Base-by-base conservation (phyloP, 2,113 vertebrate species). In the Apistogramma diplotaenia region DNA sequence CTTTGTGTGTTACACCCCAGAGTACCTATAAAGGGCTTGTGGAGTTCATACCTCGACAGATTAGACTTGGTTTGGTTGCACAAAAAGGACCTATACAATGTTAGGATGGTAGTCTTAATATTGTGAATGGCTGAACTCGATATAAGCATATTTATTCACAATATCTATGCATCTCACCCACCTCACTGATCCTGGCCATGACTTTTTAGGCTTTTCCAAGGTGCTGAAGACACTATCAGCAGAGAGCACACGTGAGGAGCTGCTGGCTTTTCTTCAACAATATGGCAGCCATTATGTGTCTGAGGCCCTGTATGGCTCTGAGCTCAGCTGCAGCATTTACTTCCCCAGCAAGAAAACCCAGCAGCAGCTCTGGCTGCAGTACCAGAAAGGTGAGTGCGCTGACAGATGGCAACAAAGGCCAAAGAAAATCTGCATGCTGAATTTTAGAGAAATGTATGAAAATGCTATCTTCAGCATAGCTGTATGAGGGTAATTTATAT, bases 351-450 rank as follows among this genome's bases (percentile, higher is more conserved):
- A 99, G 95, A 99, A 98, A 92, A 95, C 97, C 29, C 98, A 99
- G 95, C 98, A 99, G 95, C 98, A 99, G 93, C 97, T 99, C 62
- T 99, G 98, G 98, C 96, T 99, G 18, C 98, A 99, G 95, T 99
- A 99, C 87, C 98, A 99, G 95, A 99, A 99, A 98, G 98, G 98
- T 99, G 94, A 96, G 96, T 33, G 5, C 33, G 21, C 72, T 16
- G 29, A 71, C 43, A 56, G 19, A 58, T 49, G 27, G 23, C 62
- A 70, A 70, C 11, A 29, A 70, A 49, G 5, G 8, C n/a, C 43
- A 60, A 21, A 29, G 3, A 49, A 56, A 8, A 33, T 21, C 18
- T 25, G 49, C 56, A 21, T 77, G 15, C 23, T 67, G 61, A 67
- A 67, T 67, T 65, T 15, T 54, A 43, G 13, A 71, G 21, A 3